These are phyloP conservation scores for Parnassius smintheus DNA, from an alignment of 2,888 invertebrate genomes.

Conservation along the genomic window DNA sequence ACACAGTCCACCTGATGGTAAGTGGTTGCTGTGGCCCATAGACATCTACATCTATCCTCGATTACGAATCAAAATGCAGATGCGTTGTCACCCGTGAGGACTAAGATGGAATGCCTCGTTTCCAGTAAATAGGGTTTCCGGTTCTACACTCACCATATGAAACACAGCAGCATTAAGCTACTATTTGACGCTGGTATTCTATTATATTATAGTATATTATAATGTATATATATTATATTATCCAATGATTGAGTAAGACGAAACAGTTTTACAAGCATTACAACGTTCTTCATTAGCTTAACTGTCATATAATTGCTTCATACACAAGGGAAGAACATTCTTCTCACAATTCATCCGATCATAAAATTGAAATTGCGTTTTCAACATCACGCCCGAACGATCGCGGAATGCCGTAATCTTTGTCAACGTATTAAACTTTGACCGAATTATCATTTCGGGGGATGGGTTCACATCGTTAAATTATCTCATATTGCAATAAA, in stretches of 20 bases:
- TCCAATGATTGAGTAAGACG: slow-evolving; percentile 7
- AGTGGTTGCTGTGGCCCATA: too few species aligned
- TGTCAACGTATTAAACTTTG: slow-evolving; percentile 78
- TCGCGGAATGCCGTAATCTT: slow-evolving; percentile 67
- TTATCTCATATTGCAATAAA: slow-evolving; percentile 76
- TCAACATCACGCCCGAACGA: slow-evolving; percentile 64
- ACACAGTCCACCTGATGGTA: too few species aligned
- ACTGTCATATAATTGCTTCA: slow-evolving; percentile 47
- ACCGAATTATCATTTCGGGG: slow-evolving; percentile 69
- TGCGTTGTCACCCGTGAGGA: too few species aligned
- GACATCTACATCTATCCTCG: too few species aligned
- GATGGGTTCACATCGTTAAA: slow-evolving; percentile 77
- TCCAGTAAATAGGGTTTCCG: too few species aligned
- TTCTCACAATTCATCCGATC: slow-evolving; percentile 71
- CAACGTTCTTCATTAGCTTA: slow-evolving; percentile 46
- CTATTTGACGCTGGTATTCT: too few species aligned
- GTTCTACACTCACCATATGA: too few species aligned
- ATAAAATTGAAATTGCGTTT: slow-evolving; percentile 67
- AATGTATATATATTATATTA: not conserved
- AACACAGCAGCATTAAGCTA: too few species aligned
- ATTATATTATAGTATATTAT: too few species aligned
- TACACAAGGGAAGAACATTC: slow-evolving; percentile 34
- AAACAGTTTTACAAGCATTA: slow-evolving; percentile 31
- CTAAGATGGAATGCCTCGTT: too few species aligned
- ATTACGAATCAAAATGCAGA: too few species aligned